Percentiles rank a stretch among this genome's conserved stretches.
These are phyloP conservation scores for Andrena bicolor DNA, from an alignment of 2,888 invertebrate genomes.

Conservation along the genomic window DNA sequence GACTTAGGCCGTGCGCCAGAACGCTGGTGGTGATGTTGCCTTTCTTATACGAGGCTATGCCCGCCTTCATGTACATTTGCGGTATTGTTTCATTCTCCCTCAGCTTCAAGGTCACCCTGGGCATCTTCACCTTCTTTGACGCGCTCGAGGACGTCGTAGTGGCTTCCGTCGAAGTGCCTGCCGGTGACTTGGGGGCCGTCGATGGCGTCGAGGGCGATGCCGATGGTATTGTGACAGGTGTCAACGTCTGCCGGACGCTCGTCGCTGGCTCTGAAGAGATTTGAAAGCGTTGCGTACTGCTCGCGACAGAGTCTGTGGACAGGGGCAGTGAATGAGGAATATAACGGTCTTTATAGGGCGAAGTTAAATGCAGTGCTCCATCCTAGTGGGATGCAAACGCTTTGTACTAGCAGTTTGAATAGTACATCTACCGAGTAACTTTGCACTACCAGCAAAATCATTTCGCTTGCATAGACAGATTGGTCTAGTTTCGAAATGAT, in stretches of 20 bases:
- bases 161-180: constrained; percentile 39
- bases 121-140: constrained; percentile 69
- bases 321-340: background rate
- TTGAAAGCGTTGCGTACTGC: constrained; percentile 45
- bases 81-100: constrained; percentile 79
- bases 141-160: constrained; percentile 31
- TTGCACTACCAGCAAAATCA: too few relatives aligned
- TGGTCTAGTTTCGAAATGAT: too few relatives aligned
- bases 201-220: constrained; percentile 19
- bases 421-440: too few relatives aligned
- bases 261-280: constrained; percentile 37
- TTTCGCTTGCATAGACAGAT: too few relatives aligned
- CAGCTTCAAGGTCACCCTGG: constrained; percentile 76
- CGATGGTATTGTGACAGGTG: constrained; percentile 15
- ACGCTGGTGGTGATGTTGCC: constrained; percentile 81
- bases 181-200: constrained; percentile 31
- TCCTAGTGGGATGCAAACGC: too few relatives aligned
- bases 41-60: constrained; percentile 80
- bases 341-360: background rate
- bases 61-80: constrained; percentile 80
- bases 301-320: constrained; percentile 39
- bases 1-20: constrained; percentile 77
- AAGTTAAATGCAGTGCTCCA: too few relatives aligned
- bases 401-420: too few relatives aligned
- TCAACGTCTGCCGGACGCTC: constrained; percentile 34